These are phyloP conservation scores for Morpho achilles DNA, from an alignment of 2,888 invertebrate species.

Conservation along the genomic window DNA sequence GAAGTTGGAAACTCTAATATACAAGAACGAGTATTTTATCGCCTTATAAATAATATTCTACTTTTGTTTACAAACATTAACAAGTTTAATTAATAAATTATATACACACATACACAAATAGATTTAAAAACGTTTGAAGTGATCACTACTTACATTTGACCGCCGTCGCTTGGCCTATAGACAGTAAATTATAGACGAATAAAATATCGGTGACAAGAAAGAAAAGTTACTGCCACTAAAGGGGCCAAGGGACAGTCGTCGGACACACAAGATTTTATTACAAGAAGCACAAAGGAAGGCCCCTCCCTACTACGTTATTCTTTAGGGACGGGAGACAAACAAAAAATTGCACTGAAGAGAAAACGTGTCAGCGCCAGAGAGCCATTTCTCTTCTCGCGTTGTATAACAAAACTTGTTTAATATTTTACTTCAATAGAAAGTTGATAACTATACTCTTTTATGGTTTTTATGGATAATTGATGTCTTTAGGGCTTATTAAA, in stretches of 20 bases:
- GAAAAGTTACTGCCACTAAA: conserved; percentile 65
- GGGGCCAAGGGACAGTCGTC: conserved; percentile 45
- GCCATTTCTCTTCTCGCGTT: conserved; percentile 21
- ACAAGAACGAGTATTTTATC: too few relatives aligned
- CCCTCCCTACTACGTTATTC: conserved; percentile 43
- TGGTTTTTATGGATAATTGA: too few relatives aligned
- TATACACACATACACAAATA: too few relatives aligned
- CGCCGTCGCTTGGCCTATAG: conserved; percentile 11
- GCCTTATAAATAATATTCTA: too few relatives aligned
- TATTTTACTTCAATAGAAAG: too few relatives aligned
- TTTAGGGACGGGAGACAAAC: conserved; percentile 31
- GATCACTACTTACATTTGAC: conserved; percentile 1
- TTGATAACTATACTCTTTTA: too few relatives aligned
- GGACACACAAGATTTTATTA: conserved; percentile 57
- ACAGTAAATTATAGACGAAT: conserved; percentile 60
- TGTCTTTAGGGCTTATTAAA: too few relatives aligned
- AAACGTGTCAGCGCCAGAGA: conserved; percentile 21
- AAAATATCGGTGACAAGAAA: conserved; percentile 64
- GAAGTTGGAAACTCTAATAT: too few relatives aligned
- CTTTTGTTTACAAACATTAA: too few relatives aligned
- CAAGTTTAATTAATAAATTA: too few relatives aligned
- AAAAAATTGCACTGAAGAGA: conserved; percentile 28
- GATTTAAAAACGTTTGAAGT: background rate
- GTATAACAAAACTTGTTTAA: conserved; percentile 4
- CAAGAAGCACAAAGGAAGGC: conserved; percentile 50